phyloP scores from a whole-genome alignment of 2,797 vertebrate genomes.

The Chlorospingus flavigularis region DNA sequence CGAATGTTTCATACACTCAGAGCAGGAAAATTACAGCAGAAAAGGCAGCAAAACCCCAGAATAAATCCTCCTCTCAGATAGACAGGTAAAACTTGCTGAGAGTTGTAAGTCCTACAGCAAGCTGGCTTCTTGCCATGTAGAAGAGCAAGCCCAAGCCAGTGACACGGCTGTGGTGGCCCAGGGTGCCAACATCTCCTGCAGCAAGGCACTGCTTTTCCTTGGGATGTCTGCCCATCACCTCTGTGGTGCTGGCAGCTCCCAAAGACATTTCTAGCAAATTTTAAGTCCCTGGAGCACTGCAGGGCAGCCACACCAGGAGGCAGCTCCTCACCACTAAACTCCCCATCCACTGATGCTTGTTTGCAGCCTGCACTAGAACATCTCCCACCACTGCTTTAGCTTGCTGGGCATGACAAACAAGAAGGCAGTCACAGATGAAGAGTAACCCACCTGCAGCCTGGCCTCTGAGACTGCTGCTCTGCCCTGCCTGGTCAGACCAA shows the following conservation, averaged over 20 bases:
- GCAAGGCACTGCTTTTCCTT: background rate
- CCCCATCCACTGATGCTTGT: fast-evolving
- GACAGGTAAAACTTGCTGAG: background rate
- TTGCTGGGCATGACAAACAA: background rate
- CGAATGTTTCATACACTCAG: background rate
- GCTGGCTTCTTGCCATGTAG: background rate
- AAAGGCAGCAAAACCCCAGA: background rate
- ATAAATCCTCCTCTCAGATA: background rate
- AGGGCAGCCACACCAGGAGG: background rate
- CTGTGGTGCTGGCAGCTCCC: fast-evolving
- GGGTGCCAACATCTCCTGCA: background rate
- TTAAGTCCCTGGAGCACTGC: background rate
- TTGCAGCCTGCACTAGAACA: background rate
- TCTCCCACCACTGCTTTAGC: background rate
- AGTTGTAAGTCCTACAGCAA: background rate
- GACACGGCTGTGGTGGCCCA: background rate
- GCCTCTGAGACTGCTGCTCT: no score
- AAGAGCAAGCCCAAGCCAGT: background rate
- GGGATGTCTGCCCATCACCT: background rate
- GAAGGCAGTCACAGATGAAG: background rate
- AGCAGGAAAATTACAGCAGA: background rate
- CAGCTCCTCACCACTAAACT: background rate
- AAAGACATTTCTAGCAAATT: background rate
- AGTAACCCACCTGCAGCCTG: background rate
- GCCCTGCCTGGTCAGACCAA: background rate